Evolutionary conservation across 2,797 vertebrate species (phyloP), one percentile per base, ranked within the genome.

Genomic region (Moxostoma hubbsi): DNA sequence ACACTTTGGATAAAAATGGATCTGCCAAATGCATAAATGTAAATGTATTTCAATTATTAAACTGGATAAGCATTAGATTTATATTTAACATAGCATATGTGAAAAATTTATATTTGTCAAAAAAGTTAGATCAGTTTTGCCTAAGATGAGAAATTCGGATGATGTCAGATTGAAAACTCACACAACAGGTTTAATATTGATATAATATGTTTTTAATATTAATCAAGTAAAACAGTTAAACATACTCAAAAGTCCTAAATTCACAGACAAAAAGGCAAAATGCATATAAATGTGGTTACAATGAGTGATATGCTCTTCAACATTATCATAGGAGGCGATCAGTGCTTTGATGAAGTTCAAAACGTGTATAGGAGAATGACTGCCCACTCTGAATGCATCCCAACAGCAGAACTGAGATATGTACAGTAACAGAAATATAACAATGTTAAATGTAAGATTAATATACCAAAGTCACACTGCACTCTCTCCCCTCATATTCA

Each of bases 191-290:
- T 78, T 78, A 51, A 73, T 79, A 53, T 65, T 66, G 70, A 66
- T 81, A 81, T 83, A 84, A 82, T 80, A 69, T 64, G 83, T 84
- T 84, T 36, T 36, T 86, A 84, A 79, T 86, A 76, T 83, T 76
- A 81, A 71, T 86, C 81, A 80, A 71, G 72, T 76, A 73, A 78
- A 76, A 84, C 73, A 80, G 53, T 81, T 69, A 79, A 75, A 80
- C 77, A 63, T 70, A 82, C 69, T 73, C 61, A 73, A 74, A 81
- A 67, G 58, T 75, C 54, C 75, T 78, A 68, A 66, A 64, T 75
- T 81, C 81, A 83, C 84, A 83, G 74, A 81, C 67, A 59, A 77
- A 79, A 72, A 70, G 71, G 79, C 75, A 81, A 58, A 84, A 82
- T 45, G 72, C 76, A 80, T 81, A 81, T 75, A 81, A 79, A 77